Percentiles rank a stretch among this genome's conserved stretches.
Conservation (phyloP, 2,888 invertebrate genomes). For the Hydriomena furcata region DNA sequence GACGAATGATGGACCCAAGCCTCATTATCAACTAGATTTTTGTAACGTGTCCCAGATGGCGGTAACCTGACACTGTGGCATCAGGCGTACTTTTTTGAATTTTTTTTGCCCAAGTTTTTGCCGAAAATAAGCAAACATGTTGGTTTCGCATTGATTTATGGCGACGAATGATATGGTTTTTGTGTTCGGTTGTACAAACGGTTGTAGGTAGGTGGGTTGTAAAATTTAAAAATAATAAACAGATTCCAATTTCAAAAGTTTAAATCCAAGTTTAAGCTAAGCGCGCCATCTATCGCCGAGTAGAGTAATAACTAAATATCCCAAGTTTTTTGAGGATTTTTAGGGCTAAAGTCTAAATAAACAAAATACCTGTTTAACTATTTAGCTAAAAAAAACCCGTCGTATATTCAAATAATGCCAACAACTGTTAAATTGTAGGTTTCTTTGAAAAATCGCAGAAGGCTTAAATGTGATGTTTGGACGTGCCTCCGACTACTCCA, state of each 20-base stretch:
- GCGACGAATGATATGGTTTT: conserved; percentile 34
- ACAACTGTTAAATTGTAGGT: no score
- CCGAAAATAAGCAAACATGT: conserved; percentile 33
- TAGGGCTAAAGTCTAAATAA: no score
- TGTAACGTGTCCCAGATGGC: conserved; percentile 32
- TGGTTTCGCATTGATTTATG: conserved; percentile 39
- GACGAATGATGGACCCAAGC: conserved; percentile 1
- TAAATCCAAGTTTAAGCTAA: background rate
- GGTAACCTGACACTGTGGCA: conserved; percentile 34
- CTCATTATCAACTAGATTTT: conserved; percentile 12
- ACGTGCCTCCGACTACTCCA: no score
- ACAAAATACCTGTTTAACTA: no score
- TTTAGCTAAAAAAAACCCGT: no score
- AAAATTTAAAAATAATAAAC: conserved; percentile 1
- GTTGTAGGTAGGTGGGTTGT: conserved; percentile 1
- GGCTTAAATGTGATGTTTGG: no score
- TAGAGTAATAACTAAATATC: conserved; percentile 4
- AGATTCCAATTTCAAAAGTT: background rate
- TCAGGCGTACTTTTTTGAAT: conserved; percentile 34
- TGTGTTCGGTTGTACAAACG: conserved; percentile 25
- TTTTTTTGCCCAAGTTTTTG: conserved; percentile 31
- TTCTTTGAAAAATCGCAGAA: no score
- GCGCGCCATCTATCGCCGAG: conserved; percentile 28
- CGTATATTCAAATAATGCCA: no score
- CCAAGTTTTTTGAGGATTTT: background rate